Evolutionary conservation across 1,140 invertebrate genomes (phyloP).

Genomic region (Diuraphis noxia): DNA sequence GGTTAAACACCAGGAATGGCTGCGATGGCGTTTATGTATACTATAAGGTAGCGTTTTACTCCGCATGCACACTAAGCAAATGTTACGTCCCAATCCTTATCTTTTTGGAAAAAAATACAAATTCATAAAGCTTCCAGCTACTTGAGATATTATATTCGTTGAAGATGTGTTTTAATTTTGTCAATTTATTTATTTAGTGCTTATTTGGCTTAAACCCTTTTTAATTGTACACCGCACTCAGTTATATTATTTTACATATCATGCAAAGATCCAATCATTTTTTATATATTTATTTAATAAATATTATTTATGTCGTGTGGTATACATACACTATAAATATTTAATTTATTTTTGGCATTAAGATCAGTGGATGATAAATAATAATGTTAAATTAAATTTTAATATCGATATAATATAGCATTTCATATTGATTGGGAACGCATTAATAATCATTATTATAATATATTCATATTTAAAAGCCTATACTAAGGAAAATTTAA

Average conservation of each 20-base stretch:
- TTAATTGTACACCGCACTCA: background rate
- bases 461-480: background rate
- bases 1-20: constrained; percentile 27
- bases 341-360: background rate
- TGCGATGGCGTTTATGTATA: background rate
- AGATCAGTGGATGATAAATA: background rate
- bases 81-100: background rate
- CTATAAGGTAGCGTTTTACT: background rate
- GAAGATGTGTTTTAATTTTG: background rate
- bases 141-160: background rate
- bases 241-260: background rate
- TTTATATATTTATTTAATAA: too few species aligned
- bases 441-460: background rate
- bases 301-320: too few species aligned
- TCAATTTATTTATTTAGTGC: background rate
- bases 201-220: background rate
- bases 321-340: background rate
- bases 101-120: background rate
- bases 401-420: background rate
- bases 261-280: background rate
- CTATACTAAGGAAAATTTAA: background rate
- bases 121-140: background rate
- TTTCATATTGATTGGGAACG: background rate
- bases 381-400: background rate
- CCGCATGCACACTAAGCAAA: background rate